phyloP scores from a whole-genome alignment of 2,888 invertebrate species.

The Tillus elongatus region DNA sequence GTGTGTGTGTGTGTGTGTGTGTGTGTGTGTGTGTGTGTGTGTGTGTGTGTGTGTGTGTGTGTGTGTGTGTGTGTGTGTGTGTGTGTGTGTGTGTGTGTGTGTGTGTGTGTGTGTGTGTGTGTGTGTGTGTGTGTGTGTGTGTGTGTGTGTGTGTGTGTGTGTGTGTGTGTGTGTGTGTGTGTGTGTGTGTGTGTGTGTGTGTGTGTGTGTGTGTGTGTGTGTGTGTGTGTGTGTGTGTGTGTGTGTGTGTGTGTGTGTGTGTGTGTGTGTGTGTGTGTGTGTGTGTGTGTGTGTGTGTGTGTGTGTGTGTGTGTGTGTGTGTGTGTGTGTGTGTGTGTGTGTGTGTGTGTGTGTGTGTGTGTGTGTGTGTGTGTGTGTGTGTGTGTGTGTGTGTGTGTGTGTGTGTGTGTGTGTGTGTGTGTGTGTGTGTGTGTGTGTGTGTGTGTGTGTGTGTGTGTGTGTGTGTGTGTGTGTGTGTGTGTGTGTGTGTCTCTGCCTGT shows the following conservation, averaged over 20 bases:
- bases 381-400: slow-evolving; percentile 7
- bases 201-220: slow-evolving; percentile 7
- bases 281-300: slow-evolving; percentile 8
- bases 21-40: too few species aligned
- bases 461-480: slow-evolving; percentile 7
- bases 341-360: slow-evolving; percentile 7
- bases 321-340: slow-evolving; percentile 7
- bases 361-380: slow-evolving; percentile 6
- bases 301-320: slow-evolving; percentile 7
- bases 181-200: too few species aligned
- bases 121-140: too few species aligned
- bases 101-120: too few species aligned
- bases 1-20: too few species aligned
- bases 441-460: slow-evolving; percentile 7
- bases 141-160: too few species aligned
- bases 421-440: slow-evolving; percentile 6
- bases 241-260: slow-evolving; percentile 8
- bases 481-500: slow-evolving; percentile 4
- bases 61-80: too few species aligned
- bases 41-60: too few species aligned
- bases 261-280: slow-evolving; percentile 8
- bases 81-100: too few species aligned
- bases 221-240: slow-evolving; percentile 9
- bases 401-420: slow-evolving; percentile 7
- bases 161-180: too few species aligned